These are phyloP conservation scores for Penaeus vannamei DNA, from an alignment of 1,140 invertebrate species.

Conservation along the genomic window DNA sequence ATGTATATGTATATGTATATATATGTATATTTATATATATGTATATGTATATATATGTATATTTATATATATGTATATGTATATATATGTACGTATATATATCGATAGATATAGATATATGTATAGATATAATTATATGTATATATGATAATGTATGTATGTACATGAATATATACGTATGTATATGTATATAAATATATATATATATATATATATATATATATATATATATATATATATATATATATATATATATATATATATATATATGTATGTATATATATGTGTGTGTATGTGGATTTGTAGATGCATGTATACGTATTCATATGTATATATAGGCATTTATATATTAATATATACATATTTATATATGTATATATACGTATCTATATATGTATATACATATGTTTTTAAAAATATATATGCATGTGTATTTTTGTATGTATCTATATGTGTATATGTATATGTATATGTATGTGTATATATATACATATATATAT, in stretches of 20 bases:
- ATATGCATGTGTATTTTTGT: not conserved
- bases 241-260: slow-evolving; percentile 24
- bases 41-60: too few species aligned
- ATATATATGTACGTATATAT: too few species aligned
- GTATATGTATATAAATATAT: too few species aligned
- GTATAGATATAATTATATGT: too few species aligned
- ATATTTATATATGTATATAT: slow-evolving; percentile 20
- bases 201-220: slow-evolving; percentile 1
- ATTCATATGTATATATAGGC: not conserved
- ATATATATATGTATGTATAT: not conserved
- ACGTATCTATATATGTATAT: not conserved
- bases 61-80: too few species aligned
- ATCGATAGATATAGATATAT: too few species aligned
- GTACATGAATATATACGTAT: too few species aligned
- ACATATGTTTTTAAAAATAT: slow-evolving; percentile 5
- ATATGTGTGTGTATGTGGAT: not conserved
- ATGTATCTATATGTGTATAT: slow-evolving; percentile 23
- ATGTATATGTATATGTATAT: too few species aligned
- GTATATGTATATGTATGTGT: slow-evolving; percentile 23
- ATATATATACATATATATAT: slow-evolving; percentile 39
- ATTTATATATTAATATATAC: not conserved
- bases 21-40: too few species aligned
- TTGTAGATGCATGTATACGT: not conserved
- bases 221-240: slow-evolving; percentile 24
- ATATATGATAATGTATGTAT: too few species aligned